A percentile compares a stretch with the other conserved stretches of the same genome.
phyloP scores from a whole-genome alignment of 2,113 vertebrate species.

The Narcine bancroftii region DNA sequence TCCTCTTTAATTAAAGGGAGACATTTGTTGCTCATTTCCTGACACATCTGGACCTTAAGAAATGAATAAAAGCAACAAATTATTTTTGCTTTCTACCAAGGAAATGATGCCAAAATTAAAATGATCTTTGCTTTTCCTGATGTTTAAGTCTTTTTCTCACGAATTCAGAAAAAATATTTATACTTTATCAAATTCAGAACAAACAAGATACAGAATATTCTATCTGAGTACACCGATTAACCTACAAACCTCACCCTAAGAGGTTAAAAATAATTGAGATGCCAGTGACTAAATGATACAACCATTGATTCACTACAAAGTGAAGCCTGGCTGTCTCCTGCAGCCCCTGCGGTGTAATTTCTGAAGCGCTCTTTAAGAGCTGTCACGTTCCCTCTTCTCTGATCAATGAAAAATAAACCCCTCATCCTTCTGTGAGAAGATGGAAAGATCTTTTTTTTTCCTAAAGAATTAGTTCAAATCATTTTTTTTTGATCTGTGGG shows the following conservation, averaged over 20 bases:
- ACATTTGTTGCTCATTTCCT: not conserved
- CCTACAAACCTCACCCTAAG: not conserved
- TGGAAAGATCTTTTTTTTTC: not conserved
- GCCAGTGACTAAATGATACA: no score
- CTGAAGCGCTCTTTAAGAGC: not conserved
- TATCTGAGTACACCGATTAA: no score
- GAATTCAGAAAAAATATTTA: not conserved
- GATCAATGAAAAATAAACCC: not conserved
- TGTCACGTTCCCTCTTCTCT: not conserved
- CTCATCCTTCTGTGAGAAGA: not conserved
- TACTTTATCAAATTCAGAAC: not conserved
- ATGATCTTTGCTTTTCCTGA: not conserved
- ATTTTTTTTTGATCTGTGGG: not conserved
- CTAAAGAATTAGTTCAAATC: not conserved
- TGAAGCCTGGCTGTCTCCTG: not conserved
- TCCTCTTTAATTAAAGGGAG: conserved; percentile 13
- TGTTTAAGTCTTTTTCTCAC: not conserved
- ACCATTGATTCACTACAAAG: no score
- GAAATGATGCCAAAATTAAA: not conserved
- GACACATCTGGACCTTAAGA: conserved; percentile 17
- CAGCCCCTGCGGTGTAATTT: not conserved
- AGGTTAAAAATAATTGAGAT: not conserved
- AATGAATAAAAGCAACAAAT: not conserved
- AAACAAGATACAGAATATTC: not conserved
- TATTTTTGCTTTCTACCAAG: not conserved